Evolutionary conservation across 2,888 invertebrate species (phyloP).

Genomic region (Neuroscelio doddi): DNA sequence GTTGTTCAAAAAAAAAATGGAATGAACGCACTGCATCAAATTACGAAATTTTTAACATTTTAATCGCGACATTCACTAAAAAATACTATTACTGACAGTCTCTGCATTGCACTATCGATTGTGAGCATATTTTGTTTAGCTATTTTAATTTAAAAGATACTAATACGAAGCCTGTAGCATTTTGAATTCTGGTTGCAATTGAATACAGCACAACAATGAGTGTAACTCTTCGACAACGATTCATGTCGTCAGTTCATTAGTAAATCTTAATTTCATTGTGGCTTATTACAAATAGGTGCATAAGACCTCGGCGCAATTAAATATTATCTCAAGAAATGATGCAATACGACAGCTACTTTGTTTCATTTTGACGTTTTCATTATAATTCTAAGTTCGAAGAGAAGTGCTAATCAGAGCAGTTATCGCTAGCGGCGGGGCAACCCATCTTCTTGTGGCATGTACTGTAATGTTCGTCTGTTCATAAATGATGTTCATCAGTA

Average conservation of each 20-base stretch:
- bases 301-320: conserved; percentile 24
- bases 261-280: conserved; percentile 19
- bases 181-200: too few species aligned
- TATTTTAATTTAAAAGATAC: too few species aligned
- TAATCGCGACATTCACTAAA: too few species aligned
- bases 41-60: too few species aligned
- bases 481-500: conserved; percentile 40
- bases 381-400: conserved; percentile 27
- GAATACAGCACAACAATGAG: too few species aligned
- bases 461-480: conserved; percentile 32
- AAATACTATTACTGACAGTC: too few species aligned
- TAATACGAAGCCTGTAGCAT: too few species aligned
- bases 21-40: too few species aligned
- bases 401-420: conserved; percentile 43
- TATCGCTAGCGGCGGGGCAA: conserved; percentile 31
- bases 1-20: too few species aligned
- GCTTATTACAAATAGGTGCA: conserved; percentile 29
- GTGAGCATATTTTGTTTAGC: too few species aligned
- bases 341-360: conserved; percentile 37
- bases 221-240: too few species aligned
- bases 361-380: conserved; percentile 45
- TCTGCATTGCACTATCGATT: too few species aligned
- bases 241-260: conserved; percentile 26
- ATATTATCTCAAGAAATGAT: conserved; percentile 12
- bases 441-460: conserved; percentile 24